These are phyloP conservation scores for Papilio gigon DNA, from an alignment of 2,888 invertebrate species.

Conservation along the genomic window DNA sequence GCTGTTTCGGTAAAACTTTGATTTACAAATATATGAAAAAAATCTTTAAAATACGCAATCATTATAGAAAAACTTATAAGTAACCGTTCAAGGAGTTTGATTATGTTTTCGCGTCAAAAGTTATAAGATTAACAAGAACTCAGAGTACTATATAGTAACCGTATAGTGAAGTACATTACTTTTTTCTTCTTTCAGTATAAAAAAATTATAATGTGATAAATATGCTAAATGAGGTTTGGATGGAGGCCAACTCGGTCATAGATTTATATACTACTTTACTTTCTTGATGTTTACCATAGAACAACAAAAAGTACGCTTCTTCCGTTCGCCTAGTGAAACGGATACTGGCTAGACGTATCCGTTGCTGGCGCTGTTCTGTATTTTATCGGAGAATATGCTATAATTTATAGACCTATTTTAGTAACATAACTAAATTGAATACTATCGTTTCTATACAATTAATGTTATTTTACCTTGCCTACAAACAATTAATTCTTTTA, in stretches of 20 bases:
- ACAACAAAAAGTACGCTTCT: slow-evolving; percentile 39
- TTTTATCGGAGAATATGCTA: slow-evolving; percentile 33
- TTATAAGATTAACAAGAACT: no score
- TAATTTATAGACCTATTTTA: slow-evolving; percentile 35
- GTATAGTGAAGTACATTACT: background rate
- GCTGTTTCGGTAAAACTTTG: no score
- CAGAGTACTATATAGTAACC: no score
- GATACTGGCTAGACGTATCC: slow-evolving; percentile 40
- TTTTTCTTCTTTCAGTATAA: background rate
- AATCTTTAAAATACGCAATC: no score
- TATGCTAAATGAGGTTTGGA: slow-evolving; percentile 24
- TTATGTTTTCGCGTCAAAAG: no score
- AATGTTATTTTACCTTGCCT: background rate
- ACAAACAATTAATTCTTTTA: no score
- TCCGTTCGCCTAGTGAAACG: slow-evolving; percentile 36
- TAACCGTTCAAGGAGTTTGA: no score
- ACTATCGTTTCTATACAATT: background rate
- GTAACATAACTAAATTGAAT: slow-evolving; percentile 22
- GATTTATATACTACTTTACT: slow-evolving; percentile 35
- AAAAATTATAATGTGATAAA: slow-evolving; percentile 7
- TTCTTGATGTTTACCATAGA: slow-evolving; percentile 39
- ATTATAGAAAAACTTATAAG: no score
- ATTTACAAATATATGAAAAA: no score
- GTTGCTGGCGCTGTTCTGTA: slow-evolving; percentile 33
- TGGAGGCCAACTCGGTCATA: slow-evolving; percentile 36